A percentile compares a stretch with the other conserved stretches of the same genome.
Evolutionary conservation across 2,797 vertebrate genomes (phyloP).

Genomic region (Mus spretus): DNA sequence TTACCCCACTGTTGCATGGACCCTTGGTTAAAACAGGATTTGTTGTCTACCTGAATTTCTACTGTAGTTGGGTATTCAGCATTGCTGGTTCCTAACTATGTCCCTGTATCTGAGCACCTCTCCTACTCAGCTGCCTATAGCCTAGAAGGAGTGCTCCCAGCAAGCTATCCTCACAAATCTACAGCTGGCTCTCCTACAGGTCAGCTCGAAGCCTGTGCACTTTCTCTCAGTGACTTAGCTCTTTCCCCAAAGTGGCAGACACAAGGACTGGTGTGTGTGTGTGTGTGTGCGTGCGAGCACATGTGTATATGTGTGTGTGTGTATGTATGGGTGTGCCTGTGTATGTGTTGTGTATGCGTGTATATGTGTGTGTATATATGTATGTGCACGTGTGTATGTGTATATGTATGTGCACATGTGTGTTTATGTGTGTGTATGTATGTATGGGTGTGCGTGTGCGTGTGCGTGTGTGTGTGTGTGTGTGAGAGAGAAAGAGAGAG

Average conservation of each 20-base stretch:
- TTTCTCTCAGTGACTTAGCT: background rate
- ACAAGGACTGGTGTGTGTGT: background rate
- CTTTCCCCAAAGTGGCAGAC: background rate
- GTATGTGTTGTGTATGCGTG: no score
- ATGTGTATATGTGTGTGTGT: no score
- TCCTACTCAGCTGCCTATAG: background rate
- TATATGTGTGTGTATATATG: no score
- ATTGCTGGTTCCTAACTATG: background rate
- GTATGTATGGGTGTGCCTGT: no score
- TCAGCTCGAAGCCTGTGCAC: background rate
- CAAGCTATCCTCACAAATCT: background rate
- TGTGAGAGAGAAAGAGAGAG: background rate
- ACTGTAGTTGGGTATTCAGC: background rate
- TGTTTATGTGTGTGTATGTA: background rate
- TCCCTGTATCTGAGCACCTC: background rate
- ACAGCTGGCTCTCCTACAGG: background rate
- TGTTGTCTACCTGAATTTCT: conserved; percentile 51
- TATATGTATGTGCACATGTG: no score
- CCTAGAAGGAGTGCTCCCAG: background rate
- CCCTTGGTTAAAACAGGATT: conserved; percentile 35
- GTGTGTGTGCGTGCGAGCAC: background rate
- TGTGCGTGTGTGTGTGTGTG: background rate
- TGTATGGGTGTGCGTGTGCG: no score
- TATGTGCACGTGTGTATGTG: no score
- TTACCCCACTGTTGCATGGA: background rate